Conservation (phyloP, 2,797 vertebrate species). For the Peromyscus melanophrys region DNA sequence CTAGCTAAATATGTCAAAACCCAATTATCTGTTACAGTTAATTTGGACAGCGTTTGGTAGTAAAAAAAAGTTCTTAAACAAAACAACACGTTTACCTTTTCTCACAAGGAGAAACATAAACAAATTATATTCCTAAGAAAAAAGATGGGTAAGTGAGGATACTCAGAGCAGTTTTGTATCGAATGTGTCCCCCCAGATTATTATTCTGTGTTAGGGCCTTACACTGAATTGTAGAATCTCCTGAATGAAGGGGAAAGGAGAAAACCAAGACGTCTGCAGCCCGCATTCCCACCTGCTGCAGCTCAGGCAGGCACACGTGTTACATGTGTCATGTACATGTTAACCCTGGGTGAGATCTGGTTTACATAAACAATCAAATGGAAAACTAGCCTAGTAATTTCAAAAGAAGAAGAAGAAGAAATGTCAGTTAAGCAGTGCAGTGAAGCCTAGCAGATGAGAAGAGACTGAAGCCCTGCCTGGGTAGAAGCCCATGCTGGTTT, state of each 20-base stretch:
- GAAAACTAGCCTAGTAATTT: slow-evolving; percentile 85
- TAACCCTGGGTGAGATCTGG: slow-evolving; percentile 74
- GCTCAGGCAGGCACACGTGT: slow-evolving; percentile 29
- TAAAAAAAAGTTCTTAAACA: neutral
- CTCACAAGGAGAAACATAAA: slow-evolving; percentile 42
- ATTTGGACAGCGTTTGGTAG: slow-evolving; percentile 60
- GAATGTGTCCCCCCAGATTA: neutral
- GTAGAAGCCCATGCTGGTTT: slow-evolving; percentile 78
- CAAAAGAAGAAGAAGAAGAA: slow-evolving; percentile 79
- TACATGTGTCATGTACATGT: slow-evolving; percentile 56
- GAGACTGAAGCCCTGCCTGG: slow-evolving; percentile 73
- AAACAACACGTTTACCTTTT: slow-evolving; percentile 35
- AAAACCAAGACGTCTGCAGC: slow-evolving; percentile 18
- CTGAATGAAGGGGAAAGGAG: neutral
- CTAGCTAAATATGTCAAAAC: slow-evolving; percentile 41
- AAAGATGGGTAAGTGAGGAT: neutral
- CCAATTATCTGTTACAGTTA: slow-evolving; percentile 40
- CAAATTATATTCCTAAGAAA: slow-evolving; percentile 48
- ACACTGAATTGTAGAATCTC: slow-evolving; percentile 60
- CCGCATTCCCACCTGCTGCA: slow-evolving; percentile 2
- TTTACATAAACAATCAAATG: slow-evolving; percentile 85
- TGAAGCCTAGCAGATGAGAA: slow-evolving; percentile 79
- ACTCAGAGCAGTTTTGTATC: slow-evolving; percentile 56
- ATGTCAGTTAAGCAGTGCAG: slow-evolving; percentile 73
- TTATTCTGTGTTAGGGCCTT: slow-evolving; percentile 44